These are phyloP conservation scores for Drosophila kanapiae DNA, from an alignment of 1,140 invertebrate species.

Conservation along the genomic window DNA sequence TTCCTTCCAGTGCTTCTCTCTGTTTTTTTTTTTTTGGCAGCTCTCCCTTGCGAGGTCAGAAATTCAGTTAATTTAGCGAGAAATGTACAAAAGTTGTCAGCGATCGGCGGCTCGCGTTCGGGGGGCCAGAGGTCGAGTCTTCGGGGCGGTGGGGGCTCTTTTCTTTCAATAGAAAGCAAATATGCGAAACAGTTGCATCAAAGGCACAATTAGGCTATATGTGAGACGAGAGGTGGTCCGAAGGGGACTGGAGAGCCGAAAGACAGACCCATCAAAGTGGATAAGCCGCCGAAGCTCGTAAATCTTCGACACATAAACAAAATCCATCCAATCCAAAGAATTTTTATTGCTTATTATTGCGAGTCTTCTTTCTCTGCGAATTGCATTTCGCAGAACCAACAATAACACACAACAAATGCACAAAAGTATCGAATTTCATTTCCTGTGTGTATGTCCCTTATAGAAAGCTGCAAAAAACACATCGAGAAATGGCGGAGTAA, in stretches of 20 bases:
- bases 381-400: conserved; percentile 56
- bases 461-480: conserved; percentile 35
- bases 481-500: not conserved
- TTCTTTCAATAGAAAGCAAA: conserved; percentile 67
- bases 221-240: not conserved
- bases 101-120: conserved; percentile 32
- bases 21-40: conserved; percentile 51
- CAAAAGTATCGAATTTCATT: conserved; percentile 84
- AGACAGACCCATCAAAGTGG: conserved; percentile 65
- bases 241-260: not conserved
- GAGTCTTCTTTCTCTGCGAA: conserved; percentile 31
- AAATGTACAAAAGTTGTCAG: conserved; percentile 83
- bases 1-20: conserved; percentile 18
- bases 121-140: conserved; percentile 58
- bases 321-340: conserved; percentile 73
- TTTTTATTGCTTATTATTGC: conserved; percentile 84
- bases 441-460: conserved; percentile 66
- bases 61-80: conserved; percentile 83
- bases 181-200: conserved; percentile 82
- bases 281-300: conserved; percentile 71
- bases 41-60: conserved; percentile 72
- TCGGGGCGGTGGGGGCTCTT: conserved; percentile 13
- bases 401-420: conserved; percentile 47
- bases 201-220: conserved; percentile 76
- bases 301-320: conserved; percentile 70